Percentiles rank a stretch among this genome's conserved stretches.
Evolutionary conservation across 2,113 vertebrate genomes (phyloP).

Genomic region (Himantopus leucocephalus): DNA sequence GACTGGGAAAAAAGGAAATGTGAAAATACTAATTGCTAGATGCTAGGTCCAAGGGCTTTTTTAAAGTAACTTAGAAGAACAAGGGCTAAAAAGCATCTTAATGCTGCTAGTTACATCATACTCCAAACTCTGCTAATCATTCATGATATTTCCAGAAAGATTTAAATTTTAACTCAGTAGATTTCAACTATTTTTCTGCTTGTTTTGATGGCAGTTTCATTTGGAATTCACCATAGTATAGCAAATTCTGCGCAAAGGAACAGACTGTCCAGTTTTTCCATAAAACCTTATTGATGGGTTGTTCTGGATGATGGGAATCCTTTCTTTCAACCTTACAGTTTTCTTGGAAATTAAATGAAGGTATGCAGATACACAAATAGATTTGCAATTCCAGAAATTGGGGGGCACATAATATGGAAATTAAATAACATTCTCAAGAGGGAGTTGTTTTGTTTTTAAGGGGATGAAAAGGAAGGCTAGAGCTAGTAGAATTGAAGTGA

Average conservation of each 20-base stretch:
- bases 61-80: neutral
- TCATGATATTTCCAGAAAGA: neutral
- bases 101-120: neutral
- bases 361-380: neutral
- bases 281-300: neutral
- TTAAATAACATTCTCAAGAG: neutral
- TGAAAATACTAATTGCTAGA: neutral
- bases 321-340: neutral
- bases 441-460: neutral
- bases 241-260: neutral
- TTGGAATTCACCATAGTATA: neutral
- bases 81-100: neutral
- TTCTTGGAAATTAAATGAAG: neutral
- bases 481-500: neutral
- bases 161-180: neutral
- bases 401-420: neutral
- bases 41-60: neutral
- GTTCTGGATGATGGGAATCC: neutral
- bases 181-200: neutral
- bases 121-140: neutral
- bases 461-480: neutral
- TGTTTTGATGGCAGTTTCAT: neutral
- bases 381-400: neutral
- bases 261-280: neutral
- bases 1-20: rapidly evolving